Percentiles rank a stretch among this genome's conserved stretches.
These are phyloP conservation scores for Resseliella maxima DNA, from an alignment of 2,888 invertebrate species.

Conservation along the genomic window DNA sequence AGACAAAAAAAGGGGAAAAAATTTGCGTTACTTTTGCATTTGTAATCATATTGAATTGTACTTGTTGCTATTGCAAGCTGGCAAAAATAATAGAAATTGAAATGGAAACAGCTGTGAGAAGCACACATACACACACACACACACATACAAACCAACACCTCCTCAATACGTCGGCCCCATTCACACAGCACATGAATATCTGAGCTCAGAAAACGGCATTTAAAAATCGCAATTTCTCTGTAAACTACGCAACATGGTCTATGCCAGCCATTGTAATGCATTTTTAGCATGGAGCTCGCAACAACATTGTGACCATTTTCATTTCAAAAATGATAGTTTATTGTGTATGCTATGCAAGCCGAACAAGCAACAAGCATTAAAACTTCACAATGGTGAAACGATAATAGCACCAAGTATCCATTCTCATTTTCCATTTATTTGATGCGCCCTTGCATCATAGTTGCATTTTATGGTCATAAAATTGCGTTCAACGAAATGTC, in stretches of 20 bases:
- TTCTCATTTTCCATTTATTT: conserved; percentile 44
- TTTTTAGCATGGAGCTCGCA: not conserved
- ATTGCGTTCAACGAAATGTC: conserved; percentile 15
- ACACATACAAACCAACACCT: no score
- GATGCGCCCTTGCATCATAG: conserved; percentile 27
- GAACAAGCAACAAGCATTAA: conserved; percentile 9
- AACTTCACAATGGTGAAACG: conserved; percentile 33
- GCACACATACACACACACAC: not conserved
- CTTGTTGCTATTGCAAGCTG: not conserved
- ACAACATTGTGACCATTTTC: conserved; percentile 33
- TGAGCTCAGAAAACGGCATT: not conserved
- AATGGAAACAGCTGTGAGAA: conserved; percentile 29
- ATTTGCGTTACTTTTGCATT: not conserved
- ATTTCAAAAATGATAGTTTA: conserved; percentile 30
- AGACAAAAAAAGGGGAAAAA: not conserved
- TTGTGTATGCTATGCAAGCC: conserved; percentile 7
- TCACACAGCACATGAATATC: not conserved
- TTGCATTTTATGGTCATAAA: conserved; percentile 36
- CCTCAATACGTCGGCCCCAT: no score
- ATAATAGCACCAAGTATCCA: conserved; percentile 51
- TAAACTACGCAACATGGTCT: not conserved
- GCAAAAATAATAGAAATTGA: conserved; percentile 6
- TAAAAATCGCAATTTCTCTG: not conserved
- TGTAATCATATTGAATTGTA: not conserved
- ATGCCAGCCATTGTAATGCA: not conserved